A percentile compares a stretch with the other conserved stretches of the same genome.
phyloP scores from a whole-genome alignment of 2,888 invertebrate genomes.

The Nineta flava region DNA sequence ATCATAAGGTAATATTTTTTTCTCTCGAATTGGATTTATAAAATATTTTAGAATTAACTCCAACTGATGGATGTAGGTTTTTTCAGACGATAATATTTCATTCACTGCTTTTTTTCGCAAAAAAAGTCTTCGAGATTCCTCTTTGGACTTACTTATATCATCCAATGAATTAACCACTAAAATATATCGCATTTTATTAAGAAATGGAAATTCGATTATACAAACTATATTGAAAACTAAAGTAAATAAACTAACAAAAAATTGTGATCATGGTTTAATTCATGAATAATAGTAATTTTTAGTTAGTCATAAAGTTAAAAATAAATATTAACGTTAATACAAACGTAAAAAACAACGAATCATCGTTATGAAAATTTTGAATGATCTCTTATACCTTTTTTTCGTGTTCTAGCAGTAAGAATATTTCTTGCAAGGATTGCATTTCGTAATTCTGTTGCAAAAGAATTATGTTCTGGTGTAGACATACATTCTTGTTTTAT shows the following conservation, averaged over 20 bases:
- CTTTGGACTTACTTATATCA: conserved; percentile 24
- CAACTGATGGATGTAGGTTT: conserved; percentile 48
- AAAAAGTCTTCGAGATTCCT: conserved; percentile 17
- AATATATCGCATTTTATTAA: conserved; percentile 8
- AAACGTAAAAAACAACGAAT: not conserved
- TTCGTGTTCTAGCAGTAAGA: conserved; percentile 40
- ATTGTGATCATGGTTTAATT: not conserved
- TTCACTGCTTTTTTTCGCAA: conserved; percentile 39
- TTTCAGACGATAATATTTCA: conserved; percentile 55
- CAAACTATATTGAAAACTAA: too few relatives aligned
- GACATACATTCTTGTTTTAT: not conserved
- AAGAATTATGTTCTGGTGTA: conserved; percentile 17
- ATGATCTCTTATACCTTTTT: conserved; percentile 29
- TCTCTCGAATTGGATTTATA: conserved; percentile 38
- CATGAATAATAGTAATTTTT: not conserved
- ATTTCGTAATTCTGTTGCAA: conserved; percentile 41
- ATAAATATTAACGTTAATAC: not conserved
- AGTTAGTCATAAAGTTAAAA: too few relatives aligned
- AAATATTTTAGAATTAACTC: conserved; percentile 47
- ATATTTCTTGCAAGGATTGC: conserved; percentile 44
- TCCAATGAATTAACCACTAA: conserved; percentile 41
- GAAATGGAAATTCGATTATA: too few relatives aligned
- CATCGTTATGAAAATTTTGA: not conserved
- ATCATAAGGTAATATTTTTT: conserved; percentile 30
- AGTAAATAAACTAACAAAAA: conserved; percentile 7